These are phyloP conservation scores for Saturnia japonica DNA, from an alignment of 2,888 invertebrate genomes.

Conservation along the genomic window DNA sequence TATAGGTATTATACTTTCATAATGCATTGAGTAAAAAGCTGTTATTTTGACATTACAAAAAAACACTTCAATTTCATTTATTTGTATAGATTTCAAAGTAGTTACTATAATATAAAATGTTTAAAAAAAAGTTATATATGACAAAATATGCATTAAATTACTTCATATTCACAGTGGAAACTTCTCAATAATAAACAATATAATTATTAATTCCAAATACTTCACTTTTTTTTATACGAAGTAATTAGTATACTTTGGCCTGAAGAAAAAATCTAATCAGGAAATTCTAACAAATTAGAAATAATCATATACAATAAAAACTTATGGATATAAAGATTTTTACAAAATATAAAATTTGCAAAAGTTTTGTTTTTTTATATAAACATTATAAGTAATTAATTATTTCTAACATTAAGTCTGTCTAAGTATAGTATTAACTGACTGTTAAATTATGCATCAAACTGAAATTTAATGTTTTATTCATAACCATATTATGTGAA, in stretches of 20 bases:
- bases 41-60: no score
- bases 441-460: neutral
- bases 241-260: neutral
- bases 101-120: no score
- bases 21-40: no score
- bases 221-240: neutral
- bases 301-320: neutral
- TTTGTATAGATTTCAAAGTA: no score
- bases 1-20: no score
- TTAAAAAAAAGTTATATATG: no score
- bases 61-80: no score
- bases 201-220: neutral
- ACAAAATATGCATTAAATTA: no score
- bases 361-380: neutral
- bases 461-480: conserved; percentile 1
- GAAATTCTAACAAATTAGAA: neutral
- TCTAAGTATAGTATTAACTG: neutral
- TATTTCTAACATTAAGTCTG: neutral
- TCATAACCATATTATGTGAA: neutral
- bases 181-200: neutral
- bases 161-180: neutral
- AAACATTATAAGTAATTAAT: neutral
- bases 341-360: neutral
- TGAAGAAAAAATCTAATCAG: neutral
- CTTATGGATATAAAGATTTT: neutral